A percentile compares a stretch with the other conserved stretches of the same genome.
These are phyloP conservation scores for Macrobrachium nipponense DNA, from an alignment of 1,140 invertebrate genomes.

Conservation along the genomic window DNA sequence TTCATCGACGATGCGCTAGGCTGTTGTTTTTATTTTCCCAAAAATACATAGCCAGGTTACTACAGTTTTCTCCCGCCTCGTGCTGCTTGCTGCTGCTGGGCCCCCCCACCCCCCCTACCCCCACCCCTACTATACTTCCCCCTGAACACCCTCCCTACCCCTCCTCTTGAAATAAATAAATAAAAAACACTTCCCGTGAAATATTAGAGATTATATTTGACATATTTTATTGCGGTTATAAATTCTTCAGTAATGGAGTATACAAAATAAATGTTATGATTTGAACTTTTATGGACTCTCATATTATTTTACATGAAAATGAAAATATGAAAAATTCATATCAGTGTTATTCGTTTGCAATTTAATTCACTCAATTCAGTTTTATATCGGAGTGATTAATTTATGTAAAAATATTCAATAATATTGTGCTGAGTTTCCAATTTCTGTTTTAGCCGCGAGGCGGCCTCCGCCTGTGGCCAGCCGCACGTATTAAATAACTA, in stretches of 20 bases:
- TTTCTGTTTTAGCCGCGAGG: not conserved
- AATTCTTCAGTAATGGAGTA: no score
- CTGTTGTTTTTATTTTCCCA: no score
- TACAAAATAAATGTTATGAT: no score
- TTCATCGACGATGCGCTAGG: no score
- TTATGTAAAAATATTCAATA: constrained; percentile 18
- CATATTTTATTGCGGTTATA: no score
- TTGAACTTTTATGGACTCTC: no score
- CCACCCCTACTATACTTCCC: no score
- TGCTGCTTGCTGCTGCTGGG: no score
- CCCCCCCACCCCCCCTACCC: not conserved
- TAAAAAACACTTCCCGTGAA: not conserved
- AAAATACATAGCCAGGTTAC: no score
- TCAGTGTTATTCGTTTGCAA: not conserved
- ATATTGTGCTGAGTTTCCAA: not conserved
- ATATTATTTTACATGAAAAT: not conserved
- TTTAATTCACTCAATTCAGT: constrained; percentile 15
- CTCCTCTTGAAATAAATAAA: not conserved
- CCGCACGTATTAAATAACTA: no score
- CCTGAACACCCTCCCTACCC: not conserved
- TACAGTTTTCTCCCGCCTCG: no score
- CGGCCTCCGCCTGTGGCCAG: no score
- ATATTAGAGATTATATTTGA: not conserved
- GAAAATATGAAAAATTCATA: not conserved
- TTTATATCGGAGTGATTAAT: constrained; percentile 15